These are phyloP conservation scores for Eudemis profundana DNA, from an alignment of 2,888 invertebrate species.

Conservation along the genomic window DNA sequence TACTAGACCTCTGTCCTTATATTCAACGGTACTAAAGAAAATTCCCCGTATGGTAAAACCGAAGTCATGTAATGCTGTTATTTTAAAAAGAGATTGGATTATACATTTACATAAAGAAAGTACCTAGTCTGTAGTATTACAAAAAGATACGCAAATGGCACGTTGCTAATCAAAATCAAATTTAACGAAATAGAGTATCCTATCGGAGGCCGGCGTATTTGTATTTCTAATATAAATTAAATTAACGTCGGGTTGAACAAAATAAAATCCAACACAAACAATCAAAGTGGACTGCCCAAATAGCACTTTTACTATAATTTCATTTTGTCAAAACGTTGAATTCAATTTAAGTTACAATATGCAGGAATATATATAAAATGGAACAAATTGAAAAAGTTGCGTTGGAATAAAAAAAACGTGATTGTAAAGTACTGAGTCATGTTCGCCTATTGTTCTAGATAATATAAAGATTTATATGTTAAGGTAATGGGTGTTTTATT, in stretches of 20 bases:
- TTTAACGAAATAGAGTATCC: neutral
- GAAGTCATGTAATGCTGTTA: neutral
- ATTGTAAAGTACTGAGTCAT: constrained; percentile 41
- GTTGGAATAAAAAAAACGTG: constrained; percentile 20
- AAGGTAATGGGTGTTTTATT: constrained; percentile 71
- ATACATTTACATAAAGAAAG: neutral
- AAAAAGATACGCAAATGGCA: neutral
- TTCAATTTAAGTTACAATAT: constrained; percentile 28
- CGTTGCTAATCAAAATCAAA: neutral
- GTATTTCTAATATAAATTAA: constrained; percentile 6
- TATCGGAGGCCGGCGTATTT: neutral
- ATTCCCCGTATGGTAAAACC: too few species aligned
- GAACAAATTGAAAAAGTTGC: constrained; percentile 27
- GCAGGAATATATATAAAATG: constrained; percentile 11
- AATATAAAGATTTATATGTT: constrained; percentile 55
- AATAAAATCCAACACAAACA: constrained; percentile 6
- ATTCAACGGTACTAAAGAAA: too few species aligned
- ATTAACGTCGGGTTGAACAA: neutral
- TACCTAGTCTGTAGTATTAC: neutral
- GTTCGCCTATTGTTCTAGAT: constrained; percentile 60
- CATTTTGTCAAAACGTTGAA: constrained; percentile 21
- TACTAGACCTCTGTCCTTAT: too few species aligned
- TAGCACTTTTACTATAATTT: constrained; percentile 16
- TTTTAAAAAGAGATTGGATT: neutral
- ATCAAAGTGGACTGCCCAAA: neutral